Conservation (phyloP, 2,113 vertebrate genomes). For the Psittacula cyanocephala region DNA sequence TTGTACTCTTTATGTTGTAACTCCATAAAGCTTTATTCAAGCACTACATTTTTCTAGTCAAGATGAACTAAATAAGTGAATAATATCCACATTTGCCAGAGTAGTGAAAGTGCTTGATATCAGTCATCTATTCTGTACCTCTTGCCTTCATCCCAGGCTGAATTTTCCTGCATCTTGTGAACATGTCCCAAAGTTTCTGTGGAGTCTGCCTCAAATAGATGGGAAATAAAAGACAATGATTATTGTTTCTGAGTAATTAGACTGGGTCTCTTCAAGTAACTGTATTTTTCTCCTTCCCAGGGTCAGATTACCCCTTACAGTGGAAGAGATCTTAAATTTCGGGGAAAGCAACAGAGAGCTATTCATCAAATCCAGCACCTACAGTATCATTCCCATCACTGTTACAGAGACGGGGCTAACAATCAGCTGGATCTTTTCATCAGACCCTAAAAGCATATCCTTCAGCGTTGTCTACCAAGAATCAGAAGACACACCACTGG, state of each 20-base stretch:
- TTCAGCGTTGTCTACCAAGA: conserved; percentile 91
- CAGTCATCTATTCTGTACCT: not conserved
- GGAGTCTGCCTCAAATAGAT: not conserved
- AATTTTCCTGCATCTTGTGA: not conserved
- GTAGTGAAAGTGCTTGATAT: not conserved
- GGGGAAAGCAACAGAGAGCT: conserved; percentile 86
- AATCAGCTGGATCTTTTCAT: conserved; percentile 93
- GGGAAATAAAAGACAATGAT: not conserved
- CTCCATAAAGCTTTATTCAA: not conserved
- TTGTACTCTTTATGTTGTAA: not conserved
- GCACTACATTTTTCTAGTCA: not conserved
- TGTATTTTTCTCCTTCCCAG: conserved; percentile 55
- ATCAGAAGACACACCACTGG: conserved; percentile 74
- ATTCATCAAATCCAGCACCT: conserved; percentile 91
- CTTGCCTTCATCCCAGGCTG: not conserved
- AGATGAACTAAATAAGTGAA: not conserved
- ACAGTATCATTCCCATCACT: conserved; percentile 86
- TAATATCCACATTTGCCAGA: not conserved
- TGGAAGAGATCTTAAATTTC: conserved; percentile 85
- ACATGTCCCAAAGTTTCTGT: not conserved
- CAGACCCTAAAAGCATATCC: conserved; percentile 92
- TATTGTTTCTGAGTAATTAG: not conserved
- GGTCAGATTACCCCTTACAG: conserved; percentile 76
- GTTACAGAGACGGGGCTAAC: conserved; percentile 78
- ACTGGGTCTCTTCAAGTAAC: not conserved